Base-by-base conservation (phyloP, 2,888 invertebrate species). In the Troglohyphantes excavatus region DNA sequence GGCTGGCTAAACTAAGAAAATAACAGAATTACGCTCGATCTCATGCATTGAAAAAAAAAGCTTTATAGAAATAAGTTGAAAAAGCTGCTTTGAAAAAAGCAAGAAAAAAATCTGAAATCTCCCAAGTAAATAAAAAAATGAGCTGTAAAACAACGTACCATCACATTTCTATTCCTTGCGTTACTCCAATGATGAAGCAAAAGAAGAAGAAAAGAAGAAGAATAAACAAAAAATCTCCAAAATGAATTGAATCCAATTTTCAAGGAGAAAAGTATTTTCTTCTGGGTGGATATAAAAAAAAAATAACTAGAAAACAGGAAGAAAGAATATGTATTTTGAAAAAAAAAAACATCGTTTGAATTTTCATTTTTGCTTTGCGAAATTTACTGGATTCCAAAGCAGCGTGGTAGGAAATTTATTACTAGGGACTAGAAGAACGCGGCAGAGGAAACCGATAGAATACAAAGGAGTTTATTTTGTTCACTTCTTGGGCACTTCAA, bases 181-280 rank as follows among this genome's bases (percentile, higher is more conserved):
- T 68, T 86, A 27, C 70, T 76, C 70, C 70, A 29, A 26, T 68
- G 76, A 78, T 61, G 53, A 78, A 78, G 67, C 21, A 75, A 75
- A 46, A 72, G 39, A 65, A 72, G 26, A 72, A 70, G 19, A 70
- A 17, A 2, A 27, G 29, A n/a, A 17, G n/a, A 27, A 27, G 72
- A n/a, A n/a, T n/a, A n/a, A n/a, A n/a, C n/a, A 27, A 53, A 72
- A 70, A 53, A 53, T 53, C n/a, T 17, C 33, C 78, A 89, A 76
- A 89, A 89, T 83, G 88, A 89, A 89, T 89, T 82, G 88, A 82
- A 89, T 89, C 75, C 88, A 89, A 89, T 89, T 82, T 89, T 61
- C 68, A 39, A 46, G 59, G 63, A 43, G 82, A 82, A 83, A 89
- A 81, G 82, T 82, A 89, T 76, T 70, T 75, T 29, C 53, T 53